Evolutionary conservation across 2,888 invertebrate species (phyloP), one percentile per base, ranked within the genome.

Genomic region (Stenurella melanura): DNA sequence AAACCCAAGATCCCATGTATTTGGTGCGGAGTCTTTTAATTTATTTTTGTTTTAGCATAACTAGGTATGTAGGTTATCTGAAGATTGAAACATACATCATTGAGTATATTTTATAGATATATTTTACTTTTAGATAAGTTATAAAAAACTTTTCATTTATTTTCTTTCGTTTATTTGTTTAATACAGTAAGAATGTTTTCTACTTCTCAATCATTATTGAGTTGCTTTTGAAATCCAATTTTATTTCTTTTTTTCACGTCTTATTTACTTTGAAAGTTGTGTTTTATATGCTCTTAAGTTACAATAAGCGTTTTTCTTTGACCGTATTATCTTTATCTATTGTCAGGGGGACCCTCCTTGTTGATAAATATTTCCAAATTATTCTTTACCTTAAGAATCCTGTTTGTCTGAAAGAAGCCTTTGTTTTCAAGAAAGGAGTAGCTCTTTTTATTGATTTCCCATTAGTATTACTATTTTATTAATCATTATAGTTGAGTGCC

Each of bases 391-490:
- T 0, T n/a, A 50, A 50, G 50, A 50, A n/a, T 66, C 15, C 4
- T 38, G 3, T 38, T 26, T 58, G 21, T 12, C 18, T 54, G 57
- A 54, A 56, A 57, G n/a, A n/a, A 73, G 30, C 26, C 42, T 56
- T 17, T 38, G 60, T 34, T 58, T 26, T 57, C 56, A 4, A 21
- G 26, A 64, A 42, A 61, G 34, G 50, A 56, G 67, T 10, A 26
- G 38, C 38, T 60, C 18, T 68, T 26, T 10, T 18, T 19, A 80
- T 80, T 72, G 80, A 80, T 80, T 75, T 77, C 11, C 78, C 80
- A 80, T 80, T 75, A 78, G 66, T 68, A 70, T 73, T 73, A 58
- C 73, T 78, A 71, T 71, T 74, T 69, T 80, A 78, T 80, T 76
- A 76, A 76, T 78, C 75, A 73, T 73, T 77, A 68, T 74, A 74